phyloP scores from a whole-genome alignment of 1,140 invertebrate species.

The Danaus plexippus region DNA sequence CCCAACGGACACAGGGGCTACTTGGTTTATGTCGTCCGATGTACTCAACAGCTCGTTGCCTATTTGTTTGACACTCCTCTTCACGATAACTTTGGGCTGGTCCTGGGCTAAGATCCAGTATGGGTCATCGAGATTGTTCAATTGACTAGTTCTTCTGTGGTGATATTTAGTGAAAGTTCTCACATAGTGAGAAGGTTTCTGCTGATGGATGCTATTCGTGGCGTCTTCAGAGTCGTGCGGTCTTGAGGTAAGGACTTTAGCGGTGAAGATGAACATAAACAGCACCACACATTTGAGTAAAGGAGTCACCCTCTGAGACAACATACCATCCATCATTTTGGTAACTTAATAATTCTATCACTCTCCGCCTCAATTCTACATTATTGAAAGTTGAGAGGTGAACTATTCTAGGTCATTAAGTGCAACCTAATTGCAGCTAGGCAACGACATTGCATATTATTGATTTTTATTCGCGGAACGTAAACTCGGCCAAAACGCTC shows the following conservation, averaged over 20 bases:
- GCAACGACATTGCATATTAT: slow-evolving; percentile 58
- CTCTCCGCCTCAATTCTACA: slow-evolving; percentile 9
- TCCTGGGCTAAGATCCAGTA: slow-evolving; percentile 48
- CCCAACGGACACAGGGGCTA: slow-evolving; percentile 32
- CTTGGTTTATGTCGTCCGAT: slow-evolving; percentile 29
- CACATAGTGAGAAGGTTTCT: slow-evolving; percentile 53
- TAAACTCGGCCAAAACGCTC: neutral
- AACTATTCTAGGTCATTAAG: slow-evolving; percentile 26
- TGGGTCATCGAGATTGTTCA: slow-evolving; percentile 45
- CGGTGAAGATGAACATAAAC: slow-evolving; percentile 62
- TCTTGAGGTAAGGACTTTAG: slow-evolving; percentile 56
- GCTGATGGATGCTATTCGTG: slow-evolving; percentile 48
- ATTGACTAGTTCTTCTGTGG: slow-evolving; percentile 56
- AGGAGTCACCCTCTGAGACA: slow-evolving; percentile 53
- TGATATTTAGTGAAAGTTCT: slow-evolving; percentile 65
- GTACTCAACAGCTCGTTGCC: slow-evolving; percentile 33
- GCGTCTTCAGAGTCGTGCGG: slow-evolving; percentile 50
- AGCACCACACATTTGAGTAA: slow-evolving; percentile 58
- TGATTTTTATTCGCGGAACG: slow-evolving; percentile 43
- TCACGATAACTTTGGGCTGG: slow-evolving; percentile 36
- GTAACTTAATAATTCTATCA: slow-evolving; percentile 6
- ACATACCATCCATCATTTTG: slow-evolving; percentile 53
- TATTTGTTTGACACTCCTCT: slow-evolving; percentile 40
- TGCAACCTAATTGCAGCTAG: slow-evolving; percentile 43
- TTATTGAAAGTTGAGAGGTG: slow-evolving; percentile 14